Conservation (phyloP, 2,888 invertebrate genomes). For the Drosophila subquinaria region DNA sequence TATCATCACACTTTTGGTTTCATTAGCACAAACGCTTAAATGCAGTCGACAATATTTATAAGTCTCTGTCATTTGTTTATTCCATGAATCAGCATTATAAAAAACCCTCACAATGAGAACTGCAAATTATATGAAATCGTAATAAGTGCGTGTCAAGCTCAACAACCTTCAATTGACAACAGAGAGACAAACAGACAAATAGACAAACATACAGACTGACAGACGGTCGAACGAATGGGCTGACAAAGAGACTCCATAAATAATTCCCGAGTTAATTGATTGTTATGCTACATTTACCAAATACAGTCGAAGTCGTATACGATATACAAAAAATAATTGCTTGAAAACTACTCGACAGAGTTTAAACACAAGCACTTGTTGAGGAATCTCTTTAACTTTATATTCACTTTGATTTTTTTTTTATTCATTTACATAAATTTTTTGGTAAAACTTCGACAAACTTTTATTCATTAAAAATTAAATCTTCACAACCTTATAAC, state of each 20-base stretch:
- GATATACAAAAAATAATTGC: slow-evolving; percentile 8
- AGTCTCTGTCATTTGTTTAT: slow-evolving; percentile 43
- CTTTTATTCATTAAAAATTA: background rate
- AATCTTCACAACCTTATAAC: background rate
- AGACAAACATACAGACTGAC: background rate
- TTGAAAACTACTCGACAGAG: background rate
- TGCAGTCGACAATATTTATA: slow-evolving; percentile 39
- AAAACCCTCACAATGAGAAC: slow-evolving; percentile 18
- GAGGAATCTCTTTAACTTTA: background rate
- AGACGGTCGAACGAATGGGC: background rate
- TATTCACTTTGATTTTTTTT: background rate
- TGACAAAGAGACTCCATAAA: slow-evolving; percentile 21
- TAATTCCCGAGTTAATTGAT: slow-evolving; percentile 30
- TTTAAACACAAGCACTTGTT: background rate
- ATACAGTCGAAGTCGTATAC: slow-evolving; percentile 1
- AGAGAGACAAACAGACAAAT: slow-evolving; percentile 1
- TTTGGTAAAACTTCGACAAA: background rate
- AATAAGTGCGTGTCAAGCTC: slow-evolving; percentile 54
- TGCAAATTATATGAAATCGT: slow-evolving; percentile 54
- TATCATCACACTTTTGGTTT: slow-evolving; percentile 31
- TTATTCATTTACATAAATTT: background rate
- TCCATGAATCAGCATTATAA: slow-evolving; percentile 53
- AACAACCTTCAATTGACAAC: slow-evolving; percentile 55
- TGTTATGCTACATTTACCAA: slow-evolving; percentile 20
- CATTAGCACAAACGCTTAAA: slow-evolving; percentile 48